Conservation (phyloP, 2,113 vertebrate species). For the Nanorana parkeri region DNA sequence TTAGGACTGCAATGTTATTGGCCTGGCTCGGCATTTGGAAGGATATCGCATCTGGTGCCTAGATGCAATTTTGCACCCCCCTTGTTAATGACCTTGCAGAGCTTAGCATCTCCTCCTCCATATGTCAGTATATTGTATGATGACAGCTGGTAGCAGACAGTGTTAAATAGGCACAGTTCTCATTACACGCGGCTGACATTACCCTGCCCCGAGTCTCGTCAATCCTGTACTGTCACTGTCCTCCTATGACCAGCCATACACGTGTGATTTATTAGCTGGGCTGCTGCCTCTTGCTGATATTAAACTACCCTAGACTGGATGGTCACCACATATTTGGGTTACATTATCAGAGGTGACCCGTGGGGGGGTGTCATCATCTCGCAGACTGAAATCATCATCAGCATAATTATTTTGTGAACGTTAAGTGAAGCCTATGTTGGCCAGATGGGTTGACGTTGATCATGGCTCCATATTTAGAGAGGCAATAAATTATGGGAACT, state of each 20-base stretch:
- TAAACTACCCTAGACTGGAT: neutral
- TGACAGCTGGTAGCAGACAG: slow-evolving; percentile 70
- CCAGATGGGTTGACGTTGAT: slow-evolving; percentile 2
- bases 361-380: neutral
- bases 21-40: neutral
- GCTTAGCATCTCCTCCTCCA: slow-evolving; percentile 73
- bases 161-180: slow-evolving; percentile 71
- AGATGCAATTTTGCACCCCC: slow-evolving; percentile 63
- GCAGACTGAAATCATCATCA: neutral
- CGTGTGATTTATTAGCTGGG: slow-evolving; percentile 69
- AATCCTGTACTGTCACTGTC: slow-evolving; percentile 74
- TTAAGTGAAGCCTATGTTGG: neutral
- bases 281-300: slow-evolving; percentile 58
- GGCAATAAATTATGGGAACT: too few relatives aligned
- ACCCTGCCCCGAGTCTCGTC: slow-evolving; percentile 71
- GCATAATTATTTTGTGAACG: slow-evolving; percentile 37
- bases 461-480: too few relatives aligned
- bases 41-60: slow-evolving; percentile 69
- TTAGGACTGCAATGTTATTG: too few relatives aligned
- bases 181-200: slow-evolving; percentile 73
- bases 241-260: slow-evolving; percentile 65
- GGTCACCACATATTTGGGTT: neutral
- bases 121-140: slow-evolving; percentile 72
- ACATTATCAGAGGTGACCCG: neutral
- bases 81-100: slow-evolving; percentile 71